Base-by-base conservation (phyloP, 2,113 vertebrate species). In the Pygoscelis adeliae region DNA sequence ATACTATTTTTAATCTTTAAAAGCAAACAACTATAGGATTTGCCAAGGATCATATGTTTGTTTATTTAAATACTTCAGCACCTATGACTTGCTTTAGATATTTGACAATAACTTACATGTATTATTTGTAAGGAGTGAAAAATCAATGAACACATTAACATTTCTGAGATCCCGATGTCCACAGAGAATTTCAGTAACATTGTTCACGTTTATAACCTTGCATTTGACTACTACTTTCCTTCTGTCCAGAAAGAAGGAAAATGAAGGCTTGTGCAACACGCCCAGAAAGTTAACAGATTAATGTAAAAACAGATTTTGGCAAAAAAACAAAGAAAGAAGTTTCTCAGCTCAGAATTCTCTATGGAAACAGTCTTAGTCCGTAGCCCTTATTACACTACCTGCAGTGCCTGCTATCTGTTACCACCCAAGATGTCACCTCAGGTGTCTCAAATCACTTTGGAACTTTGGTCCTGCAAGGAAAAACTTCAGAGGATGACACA, bases 31-130 rank as follows among this genome's bases (percentile, higher is more conserved):
- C 27, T 49, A 19, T 7, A 89, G 76, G 23, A 81, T 90, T 93
- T 89, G 21, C 32, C n/a, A 85, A 78, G 19, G 82, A 95, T 96
- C 53, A 70, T 44, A 94, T 30, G 8, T 94, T 94, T 90, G 81
- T 90, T 95, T 83, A 20, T 86, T 96, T 78, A 81, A 95, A 91
- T 21, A 50, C 20, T 87, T 62, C 29, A 82, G 29, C 40, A 73
- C 38, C 56, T 83, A 49, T 49, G 40, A 70, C 62, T 90, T 90
- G 34, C 59, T 81, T 86, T 84, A 66, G 59, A 46, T 87, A 77
- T 65, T 91, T 92, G 38, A 69, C 69, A 96, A 62, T 77, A 89
- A 90, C 53, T 90, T 89, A 70, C 9, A 71, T 7, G 5, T 59
- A 46, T 62, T 76, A 79, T 81, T 88, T 90, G 10, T 61, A 87